Conservation (phyloP, 1,140 invertebrate genomes). For the Nylanderia fulva region DNA sequence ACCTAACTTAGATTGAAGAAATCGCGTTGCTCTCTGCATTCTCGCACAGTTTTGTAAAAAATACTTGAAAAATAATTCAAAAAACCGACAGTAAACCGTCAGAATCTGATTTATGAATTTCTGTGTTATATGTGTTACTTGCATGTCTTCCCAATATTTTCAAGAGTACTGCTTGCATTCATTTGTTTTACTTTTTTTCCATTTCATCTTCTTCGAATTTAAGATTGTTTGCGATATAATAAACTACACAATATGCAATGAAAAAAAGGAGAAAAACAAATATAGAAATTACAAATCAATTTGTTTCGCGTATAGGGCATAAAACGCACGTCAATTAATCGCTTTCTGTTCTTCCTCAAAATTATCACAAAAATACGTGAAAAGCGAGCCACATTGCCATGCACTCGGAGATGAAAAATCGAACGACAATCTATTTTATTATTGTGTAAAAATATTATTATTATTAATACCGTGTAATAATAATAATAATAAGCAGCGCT, state of each 20-base stretch:
- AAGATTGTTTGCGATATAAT: neutral
- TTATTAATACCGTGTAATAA: too few species aligned
- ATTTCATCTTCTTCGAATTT: neutral
- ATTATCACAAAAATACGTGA: neutral
- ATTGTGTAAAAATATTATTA: constrained; percentile 54
- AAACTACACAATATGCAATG: neutral
- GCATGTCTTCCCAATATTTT: neutral
- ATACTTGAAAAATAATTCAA: constrained; percentile 19
- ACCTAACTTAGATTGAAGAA: constrained; percentile 62
- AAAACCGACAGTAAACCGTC: neutral
- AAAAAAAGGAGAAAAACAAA: neutral
- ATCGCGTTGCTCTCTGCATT: constrained; percentile 54
- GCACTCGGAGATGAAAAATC: constrained; percentile 21
- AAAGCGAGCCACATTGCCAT: neutral
- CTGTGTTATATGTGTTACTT: neutral
- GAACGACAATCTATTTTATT: constrained; percentile 21
- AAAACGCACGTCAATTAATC: neutral
- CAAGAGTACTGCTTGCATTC: neutral
- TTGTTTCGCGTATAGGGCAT: neutral
- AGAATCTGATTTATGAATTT: constrained; percentile 21
- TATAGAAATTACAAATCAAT: neutral
- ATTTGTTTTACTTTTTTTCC: neutral
- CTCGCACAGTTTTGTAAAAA: constrained; percentile 59
- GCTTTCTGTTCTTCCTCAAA: neutral
- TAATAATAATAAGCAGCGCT: neutral